Evolutionary conservation across 35 echinoderm and acorn worm genomes (phyloP).

Genomic region (Patiria miniata): DNA sequence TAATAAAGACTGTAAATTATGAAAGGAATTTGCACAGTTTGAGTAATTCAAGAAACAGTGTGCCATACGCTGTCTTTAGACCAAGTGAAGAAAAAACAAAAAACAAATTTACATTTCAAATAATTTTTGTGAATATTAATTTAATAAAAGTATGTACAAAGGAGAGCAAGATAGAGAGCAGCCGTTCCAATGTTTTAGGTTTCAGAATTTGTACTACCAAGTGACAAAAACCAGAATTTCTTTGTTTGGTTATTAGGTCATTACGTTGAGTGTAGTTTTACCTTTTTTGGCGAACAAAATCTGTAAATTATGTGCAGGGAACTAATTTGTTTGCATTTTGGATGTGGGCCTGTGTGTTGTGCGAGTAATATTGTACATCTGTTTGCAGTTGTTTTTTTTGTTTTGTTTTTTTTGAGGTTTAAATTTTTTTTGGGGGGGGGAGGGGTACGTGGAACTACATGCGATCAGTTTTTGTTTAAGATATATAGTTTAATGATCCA

Average conservation of each 20-base stretch:
- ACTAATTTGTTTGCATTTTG: too few species aligned
- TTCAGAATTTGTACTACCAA: constrained; percentile 23
- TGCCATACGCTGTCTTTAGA: not conserved
- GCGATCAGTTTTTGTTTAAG: not conserved
- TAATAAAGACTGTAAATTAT: not conserved
- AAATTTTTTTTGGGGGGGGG: not conserved
- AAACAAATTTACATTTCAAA: not conserved
- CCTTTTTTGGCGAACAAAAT: not conserved
- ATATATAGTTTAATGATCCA: not conserved
- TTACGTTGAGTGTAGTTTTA: not conserved
- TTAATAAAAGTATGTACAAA: constrained; percentile 17
- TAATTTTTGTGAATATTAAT: constrained; percentile 22
- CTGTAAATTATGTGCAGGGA: not conserved
- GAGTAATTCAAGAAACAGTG: not conserved
- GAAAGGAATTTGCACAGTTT: not conserved
- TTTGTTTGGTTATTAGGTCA: too few species aligned
- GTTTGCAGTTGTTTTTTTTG: too few species aligned
- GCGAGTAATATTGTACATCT: not conserved
- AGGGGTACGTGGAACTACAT: too few species aligned
- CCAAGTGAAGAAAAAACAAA: not conserved
- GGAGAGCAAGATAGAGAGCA: not conserved
- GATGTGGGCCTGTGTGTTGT: not conserved
- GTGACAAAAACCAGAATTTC: too few species aligned
- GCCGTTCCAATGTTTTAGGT: constrained; percentile 15
- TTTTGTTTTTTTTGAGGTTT: too few species aligned